A percentile compares a stretch with the other conserved stretches of the same genome.
phyloP scores from a whole-genome alignment of 2,888 invertebrate genomes.

The Miltochrista miniata region DNA sequence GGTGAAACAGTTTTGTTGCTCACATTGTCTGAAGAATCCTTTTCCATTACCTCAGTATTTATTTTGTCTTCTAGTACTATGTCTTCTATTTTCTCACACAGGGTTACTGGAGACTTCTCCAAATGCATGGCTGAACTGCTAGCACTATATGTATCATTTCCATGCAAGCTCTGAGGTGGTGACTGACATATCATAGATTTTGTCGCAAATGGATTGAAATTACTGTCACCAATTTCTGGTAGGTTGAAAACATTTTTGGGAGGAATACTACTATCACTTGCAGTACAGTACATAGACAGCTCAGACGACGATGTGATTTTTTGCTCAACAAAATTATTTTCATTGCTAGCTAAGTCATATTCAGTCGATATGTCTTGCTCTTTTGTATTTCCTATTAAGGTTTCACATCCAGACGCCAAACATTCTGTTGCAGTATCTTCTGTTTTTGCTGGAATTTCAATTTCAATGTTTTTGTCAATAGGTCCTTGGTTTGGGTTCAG shows the following conservation, averaged over 20 bases:
- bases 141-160: constrained; percentile 38
- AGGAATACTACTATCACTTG: constrained; percentile 41
- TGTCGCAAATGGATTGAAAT: constrained; percentile 66
- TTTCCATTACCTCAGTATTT: constrained; percentile 42
- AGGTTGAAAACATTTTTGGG: constrained; percentile 68
- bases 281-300: constrained; percentile 55
- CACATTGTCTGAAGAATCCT: constrained; percentile 41
- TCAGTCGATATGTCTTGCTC: constrained; percentile 10
- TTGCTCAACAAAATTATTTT: constrained; percentile 23
- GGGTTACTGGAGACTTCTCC: constrained; percentile 24
- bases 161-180: constrained; percentile 36
- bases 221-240: constrained; percentile 67
- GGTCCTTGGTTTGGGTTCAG: constrained; percentile 10
- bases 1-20: constrained; percentile 52
- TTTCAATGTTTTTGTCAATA: constrained; percentile 16
- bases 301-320: constrained; percentile 55
- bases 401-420: constrained; percentile 9
- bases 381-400: constrained; percentile 5
- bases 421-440: constrained; percentile 11
- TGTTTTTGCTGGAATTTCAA: constrained; percentile 6
- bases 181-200: constrained; percentile 59
- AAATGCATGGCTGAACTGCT: constrained; percentile 31
- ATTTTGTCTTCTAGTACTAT: constrained; percentile 29
- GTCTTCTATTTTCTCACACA: constrained; percentile 11
- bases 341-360: constrained; percentile 3